Base-by-base conservation (phyloP, 2,888 invertebrate species). In the Eupeodes luniger region DNA sequence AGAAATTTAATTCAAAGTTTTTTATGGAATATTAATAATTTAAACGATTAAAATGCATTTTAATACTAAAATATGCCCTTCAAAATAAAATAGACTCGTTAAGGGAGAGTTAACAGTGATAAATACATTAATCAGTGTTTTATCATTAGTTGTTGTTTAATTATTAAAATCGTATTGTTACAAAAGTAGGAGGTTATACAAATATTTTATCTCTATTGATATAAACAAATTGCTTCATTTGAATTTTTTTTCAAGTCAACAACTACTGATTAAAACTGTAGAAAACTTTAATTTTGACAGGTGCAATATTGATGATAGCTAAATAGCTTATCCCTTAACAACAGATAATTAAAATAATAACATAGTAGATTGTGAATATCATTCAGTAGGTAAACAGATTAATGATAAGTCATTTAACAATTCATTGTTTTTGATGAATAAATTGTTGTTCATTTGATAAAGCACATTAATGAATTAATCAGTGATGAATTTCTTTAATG, bases 301-400 rank as follows among this genome's bases (percentile, higher is more conserved):
- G 49, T 47, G 36, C 62, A 76, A 64, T 40, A 40, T 62, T 76
- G 64, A 49, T 51, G 57, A 40, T 27, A 80, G 79, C 79, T 79
- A 69, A 69, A 40, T 27, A 80, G 79, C 79, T 79, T 75, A 69
- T 79, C 36, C 67, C 34, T 55, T 34, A 62, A 10, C 19, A 79
- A 55, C n/a, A 27, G 14, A 78, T 51, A 36, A 36, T 7, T n/a
- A n/a, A 57, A 64, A 11, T 16, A 64, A 19, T 47, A 11, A 34
- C 53, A 55, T 72, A 40, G 19, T 40, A 72, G 61, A 78, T 79
- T 12, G 59, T 19, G n/a, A 55, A n/a, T 61, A 67, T 78, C 47
- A 53, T 66, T 49, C 27, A 55, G 66, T 12, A 19, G 47, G 12
- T 47, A 74, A 51, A 44, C 47, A 74, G 19, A 74, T 74, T 34